A percentile compares a stretch with the other conserved stretches of the same genome.
Conservation (phyloP, 1,140 invertebrate genomes). For the Uloborus diversus region DNA sequence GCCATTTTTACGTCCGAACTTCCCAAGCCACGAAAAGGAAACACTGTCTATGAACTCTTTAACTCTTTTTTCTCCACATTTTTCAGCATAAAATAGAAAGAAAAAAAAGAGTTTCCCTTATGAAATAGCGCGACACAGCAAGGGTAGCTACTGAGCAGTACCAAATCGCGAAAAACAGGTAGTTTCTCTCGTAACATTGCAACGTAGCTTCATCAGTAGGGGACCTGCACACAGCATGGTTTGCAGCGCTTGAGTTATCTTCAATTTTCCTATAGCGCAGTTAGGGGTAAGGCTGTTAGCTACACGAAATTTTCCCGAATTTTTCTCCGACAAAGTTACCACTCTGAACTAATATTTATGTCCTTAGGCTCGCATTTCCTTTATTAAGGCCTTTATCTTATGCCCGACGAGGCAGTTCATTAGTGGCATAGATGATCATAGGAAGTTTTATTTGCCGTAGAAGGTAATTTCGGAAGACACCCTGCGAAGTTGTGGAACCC, state of each 20-base stretch:
- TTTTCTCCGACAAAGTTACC: too few species aligned
- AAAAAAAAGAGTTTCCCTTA: too few species aligned
- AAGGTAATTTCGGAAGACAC: background rate
- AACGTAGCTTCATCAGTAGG: background rate
- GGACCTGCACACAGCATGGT: too few species aligned
- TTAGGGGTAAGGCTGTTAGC: background rate
- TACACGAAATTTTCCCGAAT: background rate
- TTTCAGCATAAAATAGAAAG: too few species aligned
- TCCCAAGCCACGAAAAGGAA: too few species aligned
- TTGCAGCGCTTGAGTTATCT: background rate
- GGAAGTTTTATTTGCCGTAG: background rate
- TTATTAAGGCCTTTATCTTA: background rate
- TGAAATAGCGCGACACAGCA: too few species aligned
- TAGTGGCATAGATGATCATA: background rate
- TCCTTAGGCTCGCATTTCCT: background rate
- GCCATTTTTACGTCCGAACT: too few species aligned
- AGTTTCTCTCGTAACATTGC: too few species aligned
- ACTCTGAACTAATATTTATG: background rate
- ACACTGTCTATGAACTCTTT: too few species aligned
- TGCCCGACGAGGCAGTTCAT: background rate
- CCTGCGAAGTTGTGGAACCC: background rate
- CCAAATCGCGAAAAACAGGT: too few species aligned
- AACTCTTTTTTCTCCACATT: too few species aligned
- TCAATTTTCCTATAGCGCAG: background rate
- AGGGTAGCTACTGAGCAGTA: too few species aligned